A percentile compares a stretch with the other conserved stretches of the same genome.
phyloP scores from a whole-genome alignment of 2,888 invertebrate genomes.

The Ophonus ardosiacus region DNA sequence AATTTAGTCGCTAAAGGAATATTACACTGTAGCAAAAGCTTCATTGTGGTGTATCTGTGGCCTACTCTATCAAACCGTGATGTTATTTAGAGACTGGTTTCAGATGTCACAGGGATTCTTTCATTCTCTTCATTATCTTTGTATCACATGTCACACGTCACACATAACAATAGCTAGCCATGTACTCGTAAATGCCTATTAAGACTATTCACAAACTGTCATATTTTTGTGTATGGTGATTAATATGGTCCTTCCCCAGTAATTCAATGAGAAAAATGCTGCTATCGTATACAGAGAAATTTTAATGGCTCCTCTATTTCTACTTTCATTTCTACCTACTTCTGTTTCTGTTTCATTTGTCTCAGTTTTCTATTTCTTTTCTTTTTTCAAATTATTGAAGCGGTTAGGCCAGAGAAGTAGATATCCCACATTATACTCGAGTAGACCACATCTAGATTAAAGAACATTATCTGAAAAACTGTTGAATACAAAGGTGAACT shows the following conservation, averaged over 20 bases:
- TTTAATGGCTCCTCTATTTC: not conserved
- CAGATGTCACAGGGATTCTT: not conserved
- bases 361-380: too few species aligned
- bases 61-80: not conserved
- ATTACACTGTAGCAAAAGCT: not conserved
- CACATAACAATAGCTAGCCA: not conserved
- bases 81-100: not conserved
- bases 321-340: not conserved
- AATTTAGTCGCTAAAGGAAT: not conserved
- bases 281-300: not conserved
- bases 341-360: not conserved
- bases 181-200: constrained; percentile 24
- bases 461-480: too few species aligned
- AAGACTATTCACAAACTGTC: not conserved
- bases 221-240: not conserved
- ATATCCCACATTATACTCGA: too few species aligned
- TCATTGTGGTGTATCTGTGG: not conserved
- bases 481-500: too few species aligned
- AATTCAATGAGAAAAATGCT: not conserved
- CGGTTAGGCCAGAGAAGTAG: too few species aligned
- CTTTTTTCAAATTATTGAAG: too few species aligned
- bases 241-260: not conserved
- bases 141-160: constrained; percentile 13
- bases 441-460: too few species aligned
- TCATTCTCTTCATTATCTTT: constrained; percentile 31